Base-by-base conservation (phyloP, 2,113 vertebrate species). In the Pycnonotus jocosus region DNA sequence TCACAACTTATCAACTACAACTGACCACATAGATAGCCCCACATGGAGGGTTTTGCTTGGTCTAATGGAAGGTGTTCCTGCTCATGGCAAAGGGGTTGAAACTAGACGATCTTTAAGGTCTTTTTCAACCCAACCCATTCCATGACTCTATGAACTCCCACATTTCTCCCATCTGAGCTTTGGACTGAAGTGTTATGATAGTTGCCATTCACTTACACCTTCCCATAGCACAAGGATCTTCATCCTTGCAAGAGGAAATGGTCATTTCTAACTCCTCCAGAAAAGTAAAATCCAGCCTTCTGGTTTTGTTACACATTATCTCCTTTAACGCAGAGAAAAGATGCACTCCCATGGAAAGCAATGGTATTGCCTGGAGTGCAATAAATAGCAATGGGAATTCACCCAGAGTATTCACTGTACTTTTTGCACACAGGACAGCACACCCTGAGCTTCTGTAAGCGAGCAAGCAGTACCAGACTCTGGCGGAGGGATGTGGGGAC, bases 101-200 rank as follows among this genome's bases (percentile, higher is more conserved):
- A 60, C 13, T 25, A 66, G 15, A 81, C 30, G 12, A 60, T 38
- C 33, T 38, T 74, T 58, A 38, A 53, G 38, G 38, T 53, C 38
- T 38, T 73, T 60, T 53, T 51, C 51, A 73, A 51, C 12, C 28
- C 38, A 81, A 19, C 13, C 23, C n/a, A 74, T 21, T 45, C 28
- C 38, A 15, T 8, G 12, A 38, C 24, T 51, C 22, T 25, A 2
- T 45, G 23, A 38, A 18, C 3, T 28, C 6, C 15, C 1, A 1
- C 7, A 37, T 40, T 35, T 48, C 21, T 35, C 27, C 19, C 14
- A 10, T 10, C 17, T 54, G 38, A 76, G 19, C 13, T 56, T 44
- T 53, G 22, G 40, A 57, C 14, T 33, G 71, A 77, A 69, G 14
- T 1, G 1, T 68, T 54, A 10, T 1, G 4, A 40, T 15, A 61